A percentile compares a stretch with the other conserved stretches of the same genome.
Conservation (phyloP, 2,888 invertebrate genomes). For the Cybosia mesomella region DNA sequence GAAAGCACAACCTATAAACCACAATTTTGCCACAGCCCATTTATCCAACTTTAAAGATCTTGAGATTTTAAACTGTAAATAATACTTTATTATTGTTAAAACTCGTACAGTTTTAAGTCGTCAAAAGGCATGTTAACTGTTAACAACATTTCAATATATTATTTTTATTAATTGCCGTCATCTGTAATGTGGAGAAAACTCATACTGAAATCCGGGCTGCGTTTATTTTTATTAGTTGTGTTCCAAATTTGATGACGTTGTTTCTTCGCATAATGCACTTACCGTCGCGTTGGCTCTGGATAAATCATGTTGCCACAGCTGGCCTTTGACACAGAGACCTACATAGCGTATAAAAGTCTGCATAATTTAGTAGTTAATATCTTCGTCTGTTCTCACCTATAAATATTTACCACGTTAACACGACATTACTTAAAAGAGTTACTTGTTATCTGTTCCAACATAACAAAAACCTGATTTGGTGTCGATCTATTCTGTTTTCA, state of each 20-base stretch:
- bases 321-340: slow-evolving; percentile 34
- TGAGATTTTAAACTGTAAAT: slow-evolving; percentile 72
- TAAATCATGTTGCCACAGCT: slow-evolving; percentile 40
- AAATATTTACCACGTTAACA: slow-evolving; percentile 1
- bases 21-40: slow-evolving; percentile 58
- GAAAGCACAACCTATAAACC: slow-evolving; percentile 61
- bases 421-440: not conserved
- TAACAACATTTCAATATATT: slow-evolving; percentile 73
- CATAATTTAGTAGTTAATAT: slow-evolving; percentile 13
- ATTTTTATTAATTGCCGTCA: slow-evolving; percentile 72
- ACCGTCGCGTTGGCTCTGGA: slow-evolving; percentile 26
- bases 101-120: slow-evolving; percentile 66
- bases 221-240: slow-evolving; percentile 68
- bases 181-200: slow-evolving; percentile 70
- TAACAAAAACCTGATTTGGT: slow-evolving; percentile 15
- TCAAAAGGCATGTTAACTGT: slow-evolving; percentile 74
- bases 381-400: not conserved
- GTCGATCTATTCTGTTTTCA: slow-evolving; percentile 45
- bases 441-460: slow-evolving; percentile 8
- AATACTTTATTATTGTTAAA: slow-evolving; percentile 69
- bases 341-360: slow-evolving; percentile 14
- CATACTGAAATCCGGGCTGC: slow-evolving; percentile 55
- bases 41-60: slow-evolving; percentile 55
- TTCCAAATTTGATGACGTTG: slow-evolving; percentile 60
- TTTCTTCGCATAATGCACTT: slow-evolving; percentile 48